These are phyloP conservation scores for Drosophila chauvacae DNA, from an alignment of 1,140 invertebrate genomes.

Conservation along the genomic window DNA sequence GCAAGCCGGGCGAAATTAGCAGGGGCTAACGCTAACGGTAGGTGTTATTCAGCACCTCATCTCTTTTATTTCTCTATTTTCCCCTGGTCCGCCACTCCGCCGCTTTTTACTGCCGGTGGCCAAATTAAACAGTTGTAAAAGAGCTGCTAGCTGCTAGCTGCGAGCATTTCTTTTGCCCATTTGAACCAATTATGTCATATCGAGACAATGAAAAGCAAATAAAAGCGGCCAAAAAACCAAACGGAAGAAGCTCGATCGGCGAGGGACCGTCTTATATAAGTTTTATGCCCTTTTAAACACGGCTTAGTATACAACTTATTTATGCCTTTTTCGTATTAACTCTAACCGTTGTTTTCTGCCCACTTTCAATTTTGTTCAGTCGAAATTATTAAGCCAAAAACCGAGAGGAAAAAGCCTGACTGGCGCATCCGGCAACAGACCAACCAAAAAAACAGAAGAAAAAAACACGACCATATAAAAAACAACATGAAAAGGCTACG, in stretches of 20 bases:
- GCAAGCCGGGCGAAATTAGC: slow-evolving; percentile 37
- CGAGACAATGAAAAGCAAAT: slow-evolving; percentile 37
- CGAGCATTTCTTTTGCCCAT: slow-evolving; percentile 33
- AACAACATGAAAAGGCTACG: slow-evolving; percentile 1
- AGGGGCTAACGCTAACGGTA: slow-evolving; percentile 33
- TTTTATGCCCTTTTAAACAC: slow-evolving; percentile 56
- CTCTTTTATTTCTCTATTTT: slow-evolving; percentile 24
- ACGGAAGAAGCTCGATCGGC: slow-evolving; percentile 43
- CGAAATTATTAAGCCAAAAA: slow-evolving; percentile 37
- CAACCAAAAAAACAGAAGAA: slow-evolving; percentile 1
- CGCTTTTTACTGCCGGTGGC: slow-evolving; percentile 20
- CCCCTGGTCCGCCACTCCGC: neutral
- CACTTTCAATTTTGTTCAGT: slow-evolving; percentile 49
- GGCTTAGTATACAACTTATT: slow-evolving; percentile 49
- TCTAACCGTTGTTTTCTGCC: slow-evolving; percentile 15
- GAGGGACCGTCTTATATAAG: slow-evolving; percentile 29
- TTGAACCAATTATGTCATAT: slow-evolving; percentile 65
- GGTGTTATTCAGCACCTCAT: slow-evolving; percentile 43
- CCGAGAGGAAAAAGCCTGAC: neutral
- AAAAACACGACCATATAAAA: neutral
- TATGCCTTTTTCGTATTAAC: slow-evolving; percentile 31
- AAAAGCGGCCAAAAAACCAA: slow-evolving; percentile 12
- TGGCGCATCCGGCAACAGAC: slow-evolving; percentile 39
- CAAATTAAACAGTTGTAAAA: slow-evolving; percentile 47
- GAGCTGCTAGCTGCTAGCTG: slow-evolving; percentile 16